Base-by-base conservation (phyloP, 1,140 invertebrate species). In the Halotydeus destructor region DNA sequence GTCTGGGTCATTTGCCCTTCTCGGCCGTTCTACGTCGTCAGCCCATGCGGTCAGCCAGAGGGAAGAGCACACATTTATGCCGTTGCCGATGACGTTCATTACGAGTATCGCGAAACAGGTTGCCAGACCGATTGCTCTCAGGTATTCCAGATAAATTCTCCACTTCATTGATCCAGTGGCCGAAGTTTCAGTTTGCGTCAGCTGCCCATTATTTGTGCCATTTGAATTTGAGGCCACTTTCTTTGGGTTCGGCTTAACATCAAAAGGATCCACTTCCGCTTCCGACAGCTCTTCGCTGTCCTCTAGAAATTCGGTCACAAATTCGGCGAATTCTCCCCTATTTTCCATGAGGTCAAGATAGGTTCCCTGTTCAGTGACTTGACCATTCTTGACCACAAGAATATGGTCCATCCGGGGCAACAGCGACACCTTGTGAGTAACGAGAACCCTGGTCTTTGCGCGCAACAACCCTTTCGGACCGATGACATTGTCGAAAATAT, bases 401-500 rank as follows among this genome's bases (percentile, higher is more conserved):
- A 93, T 85, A 46, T 78, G 69, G 61, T 91, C 82, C 0, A 80
- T 75, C 55, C 86, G 71, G 0, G 80, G 76, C 47, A 93, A 64
- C 56, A 81, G 85, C 1, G 49, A 48, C 5, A 56, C 16, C 16
- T 43, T 43, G 34, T 55, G 47, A 11, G 54, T 55, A 2, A 54
- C 54, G 11, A 55, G 34, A 18, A 55, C 35, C 22, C 54, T 19
- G 3, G 54, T 55, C 38, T 82, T 85, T 28, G 69, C 65, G 45
- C 74, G 74, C 16, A 89, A 59, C 2, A 89, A 45, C 16, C 83
- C 82, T 39, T 67, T 71, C 6, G 78, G 75, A 33, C 82, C 79
- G 32, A 82, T 71, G 31, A 83, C 75, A 54, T 86, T 74, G 48
- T 94, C 83, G 57, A 96, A 94, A 44, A 96, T 89, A 55, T 93